Evolutionary conservation across 2,888 invertebrate genomes (phyloP), one percentile per base, ranked within the genome.

Genomic region (Eupeodes luniger): DNA sequence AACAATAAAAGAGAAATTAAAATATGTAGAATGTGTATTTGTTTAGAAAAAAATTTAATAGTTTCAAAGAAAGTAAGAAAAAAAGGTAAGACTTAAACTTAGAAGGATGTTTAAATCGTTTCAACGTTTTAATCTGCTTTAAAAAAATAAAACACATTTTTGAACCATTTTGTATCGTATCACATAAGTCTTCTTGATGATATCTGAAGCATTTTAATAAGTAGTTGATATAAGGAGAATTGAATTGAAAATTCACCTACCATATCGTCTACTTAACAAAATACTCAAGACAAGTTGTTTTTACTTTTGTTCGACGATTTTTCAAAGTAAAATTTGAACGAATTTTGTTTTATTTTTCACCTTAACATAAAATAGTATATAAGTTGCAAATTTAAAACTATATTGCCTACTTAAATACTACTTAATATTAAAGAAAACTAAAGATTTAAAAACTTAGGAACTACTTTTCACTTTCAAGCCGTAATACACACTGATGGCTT

Each of bases 191-290:
- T 34, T 34, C 3, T 14, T 19, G 59, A 47, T 81, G 81, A 55
- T 5, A 16, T 36, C 4, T 49, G 57, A 83, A 78, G 49, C 47
- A 66, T 78, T 74, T 77, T 64, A 44, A 59, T 57, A 84, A 88
- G 81, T 88, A 88, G 84, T 62, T 77, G 77, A 88, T 77, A 84
- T 55, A 5, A 79, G 82, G 82, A n/a, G 75, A 82, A 69, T 64
- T 59, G n/a, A 10, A 34, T 40, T 59, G 4, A 2, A 34, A 55
- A 11, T 70, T 82, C 79, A 62, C 86, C 82, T 86, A 79, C 79
- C 79, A 86, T 86, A 86, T 86, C 86, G 78, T 64, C 86, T 86
- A 86, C 86, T 86, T 86, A 86, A 86, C 47, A 82, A 62, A 57
- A 82, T 67, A 78, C 44, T 11, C n/a, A 5, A 36, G 36, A 51